Evolutionary conservation across 2,113 vertebrate species (phyloP).

Genomic region (Grallaria varia): DNA sequence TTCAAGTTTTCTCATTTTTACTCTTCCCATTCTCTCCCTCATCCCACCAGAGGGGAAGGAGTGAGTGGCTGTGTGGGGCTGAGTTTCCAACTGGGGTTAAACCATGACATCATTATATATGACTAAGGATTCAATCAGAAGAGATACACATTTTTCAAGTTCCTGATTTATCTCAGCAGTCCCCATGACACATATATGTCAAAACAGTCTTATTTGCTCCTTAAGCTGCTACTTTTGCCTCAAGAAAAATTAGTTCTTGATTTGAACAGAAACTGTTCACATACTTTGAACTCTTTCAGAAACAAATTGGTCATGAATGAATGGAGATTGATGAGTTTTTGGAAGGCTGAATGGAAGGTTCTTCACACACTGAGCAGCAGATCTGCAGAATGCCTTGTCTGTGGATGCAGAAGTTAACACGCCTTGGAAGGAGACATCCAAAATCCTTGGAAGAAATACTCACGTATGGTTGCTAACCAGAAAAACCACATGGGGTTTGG

Average conservation of each 20-base stretch:
- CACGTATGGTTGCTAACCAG: background rate
- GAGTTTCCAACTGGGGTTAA: background rate
- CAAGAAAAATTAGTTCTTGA: background rate
- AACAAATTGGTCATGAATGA: background rate
- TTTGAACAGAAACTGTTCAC: background rate
- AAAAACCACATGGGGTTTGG: background rate
- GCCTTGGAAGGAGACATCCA: background rate
- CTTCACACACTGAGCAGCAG: background rate
- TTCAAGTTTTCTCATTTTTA: background rate
- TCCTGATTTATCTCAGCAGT: background rate
- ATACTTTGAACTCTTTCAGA: background rate
- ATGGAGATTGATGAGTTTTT: background rate
- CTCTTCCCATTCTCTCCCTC: background rate
- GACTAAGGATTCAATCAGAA: background rate
- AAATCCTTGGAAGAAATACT: background rate
- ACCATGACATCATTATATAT: background rate
- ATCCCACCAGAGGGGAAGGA: background rate
- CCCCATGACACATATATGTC: background rate
- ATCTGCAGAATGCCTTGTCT: background rate
- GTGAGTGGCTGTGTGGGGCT: background rate
- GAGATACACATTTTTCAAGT: background rate
- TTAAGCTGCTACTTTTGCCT: background rate
- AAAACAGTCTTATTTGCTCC: background rate
- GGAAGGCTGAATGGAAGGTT: accelerated
- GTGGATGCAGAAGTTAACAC: background rate